Conservation (phyloP, 2,797 vertebrate genomes). For the Anableps anableps region DNA sequence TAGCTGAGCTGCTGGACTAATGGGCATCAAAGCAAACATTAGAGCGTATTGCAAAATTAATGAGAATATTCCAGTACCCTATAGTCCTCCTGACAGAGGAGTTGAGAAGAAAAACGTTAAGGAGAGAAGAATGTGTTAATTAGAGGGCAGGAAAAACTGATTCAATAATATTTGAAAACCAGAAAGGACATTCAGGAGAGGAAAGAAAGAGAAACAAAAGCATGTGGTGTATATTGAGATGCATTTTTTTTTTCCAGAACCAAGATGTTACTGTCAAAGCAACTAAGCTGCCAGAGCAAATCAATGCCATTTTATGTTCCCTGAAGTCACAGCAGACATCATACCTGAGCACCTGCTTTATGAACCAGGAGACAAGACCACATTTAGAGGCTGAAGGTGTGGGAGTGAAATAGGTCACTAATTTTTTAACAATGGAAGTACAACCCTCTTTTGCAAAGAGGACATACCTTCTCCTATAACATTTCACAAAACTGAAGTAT, state of each 20-base stretch:
- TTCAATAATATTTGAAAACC: background rate
- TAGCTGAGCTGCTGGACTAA: constrained; percentile 73
- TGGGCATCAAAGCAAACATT: constrained; percentile 77
- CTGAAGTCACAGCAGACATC: background rate
- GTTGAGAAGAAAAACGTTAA: constrained; percentile 33
- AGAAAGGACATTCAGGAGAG: background rate
- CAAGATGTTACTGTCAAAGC: background rate
- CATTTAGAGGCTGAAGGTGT: background rate
- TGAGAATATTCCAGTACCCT: constrained; percentile 64
- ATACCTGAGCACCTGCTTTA: background rate
- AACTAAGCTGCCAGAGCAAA: constrained; percentile 1
- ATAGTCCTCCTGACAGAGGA: constrained; percentile 49
- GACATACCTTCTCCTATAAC: background rate
- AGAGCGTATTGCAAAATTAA: constrained; percentile 66
- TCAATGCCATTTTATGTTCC: constrained; percentile 3
- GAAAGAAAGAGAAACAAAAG: background rate
- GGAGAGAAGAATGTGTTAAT: constrained; percentile 36
- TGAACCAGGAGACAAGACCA: background rate
- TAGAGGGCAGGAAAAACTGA: constrained; percentile 23
- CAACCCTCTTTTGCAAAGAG: background rate
- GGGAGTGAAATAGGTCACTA: background rate
- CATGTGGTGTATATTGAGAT: background rate
- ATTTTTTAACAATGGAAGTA: background rate
- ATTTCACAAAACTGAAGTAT: background rate
- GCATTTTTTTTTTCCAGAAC: background rate